Base-by-base conservation (phyloP, 2,113 vertebrate species). In the Coregonus clupeaformis region DNA sequence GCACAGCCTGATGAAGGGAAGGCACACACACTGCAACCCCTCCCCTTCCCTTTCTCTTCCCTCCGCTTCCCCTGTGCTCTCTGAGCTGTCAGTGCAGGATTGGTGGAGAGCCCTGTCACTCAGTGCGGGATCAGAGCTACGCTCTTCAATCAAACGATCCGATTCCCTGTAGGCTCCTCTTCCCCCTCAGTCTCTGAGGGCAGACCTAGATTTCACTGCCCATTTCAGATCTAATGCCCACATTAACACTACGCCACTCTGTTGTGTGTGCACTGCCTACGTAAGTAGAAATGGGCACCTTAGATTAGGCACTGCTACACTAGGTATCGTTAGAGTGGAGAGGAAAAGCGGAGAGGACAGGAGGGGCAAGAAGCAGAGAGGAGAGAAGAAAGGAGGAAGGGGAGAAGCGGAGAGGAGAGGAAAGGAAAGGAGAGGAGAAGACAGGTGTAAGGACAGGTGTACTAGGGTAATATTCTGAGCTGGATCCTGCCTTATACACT, bases 321-420 rank as follows among this genome's bases (percentile, higher is more conserved):
- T 62, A 49, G 32, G 73, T 65, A 63, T 74, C 80, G 36, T 66
- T 65, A 69, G 71, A 27, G 72, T 81, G 88, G 70, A 80, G 85
- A 87, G 88, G 86, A 87, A 86, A 89, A 86, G 87, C 81, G 85
- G 84, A 90, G 85, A 87, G 91, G 89, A 90, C 90, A 90, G 89
- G 88, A 84, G 90, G 83, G 86, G 7, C 88, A 77, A 87, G 89
- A 84, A 75, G 74, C 7, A 9, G 32, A 36, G 72, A 36, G 32
- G 6, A 36, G 36, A 36, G 36, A 7, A 36, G 6, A 36, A 7
- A 36, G 9, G 36, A 36, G 32, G 32, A 36, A n/a, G n/a, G n/a
- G n/a, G n/a, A n/a, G n/a, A n/a, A n/a, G n/a, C n/a, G n/a, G n/a
- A n/a, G n/a, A n/a, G n/a, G n/a, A n/a, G n/a, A n/a, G n/a, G n/a